Evolutionary conservation across 2,113 vertebrate genomes (phyloP), one percentile per base, ranked within the genome.

Genomic region (Hiodon tergisus): DNA sequence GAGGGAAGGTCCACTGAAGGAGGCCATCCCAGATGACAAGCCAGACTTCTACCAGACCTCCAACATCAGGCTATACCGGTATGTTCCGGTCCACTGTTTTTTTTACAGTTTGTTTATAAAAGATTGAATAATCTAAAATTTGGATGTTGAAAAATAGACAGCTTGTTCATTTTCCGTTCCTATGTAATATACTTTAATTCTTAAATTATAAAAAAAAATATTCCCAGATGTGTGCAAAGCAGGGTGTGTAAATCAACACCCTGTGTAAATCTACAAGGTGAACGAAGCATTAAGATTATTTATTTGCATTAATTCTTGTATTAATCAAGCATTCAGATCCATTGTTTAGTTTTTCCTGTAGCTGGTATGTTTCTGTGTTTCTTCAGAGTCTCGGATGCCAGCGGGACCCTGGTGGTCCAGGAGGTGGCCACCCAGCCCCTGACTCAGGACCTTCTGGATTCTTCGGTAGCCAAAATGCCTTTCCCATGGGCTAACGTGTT

Each of bases 391-490:
- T 95, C 89, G 0, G 94, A 97, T 74, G 87, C 87, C 52, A 86
- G 86, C 6, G 91, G 85, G 0, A 90, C 93, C 77, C 85, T 96
- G 10, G 88, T 97, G 80, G 89, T 97, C 55, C 93, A 95, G 80
- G 95, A 97, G 80, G 86, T 94, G 47, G 95, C 94, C 66, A 92
- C 88, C 0, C 89, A 92, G 77, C 95, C 95, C 51, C 86, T 97
- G 0, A 95, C 94, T 0, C 94, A 96, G 81, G 91, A 94, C 77
- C 90, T 96, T 75, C 92, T 97, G n/a, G 81, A 78, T 54, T 94
- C 94, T 0, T 83, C 91, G 67, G 95, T 97, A 82, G 31, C 31
- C 31, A 2, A 31, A 92, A 84, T 31, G 17, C 9, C 1, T 53
- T 50, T 16, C 53, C 3, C 31, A 69, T 6, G 3, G 0, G 47